Evolutionary conservation across 2,797 vertebrate genomes (phyloP).

Genomic region (Anguilla anguilla): DNA sequence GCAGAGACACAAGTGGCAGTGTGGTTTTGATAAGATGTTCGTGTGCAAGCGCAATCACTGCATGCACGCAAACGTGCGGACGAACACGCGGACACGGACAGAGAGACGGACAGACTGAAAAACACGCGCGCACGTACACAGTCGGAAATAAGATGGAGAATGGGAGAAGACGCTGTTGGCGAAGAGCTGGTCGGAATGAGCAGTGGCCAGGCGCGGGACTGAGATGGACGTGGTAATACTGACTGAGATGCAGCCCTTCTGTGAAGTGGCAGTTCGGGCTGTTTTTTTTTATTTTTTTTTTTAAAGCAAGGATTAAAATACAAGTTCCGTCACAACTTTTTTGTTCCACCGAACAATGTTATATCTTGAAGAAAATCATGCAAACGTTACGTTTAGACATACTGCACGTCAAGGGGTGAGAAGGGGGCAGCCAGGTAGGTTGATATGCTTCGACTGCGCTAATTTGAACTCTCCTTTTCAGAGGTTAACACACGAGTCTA

Average conservation of each 20-base stretch:
- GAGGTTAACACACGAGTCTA: background rate
- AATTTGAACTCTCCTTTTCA: background rate
- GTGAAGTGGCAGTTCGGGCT: constrained; percentile 13
- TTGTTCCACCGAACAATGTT: constrained; percentile 30
- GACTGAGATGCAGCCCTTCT: constrained; percentile 21
- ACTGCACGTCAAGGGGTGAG: constrained; percentile 22
- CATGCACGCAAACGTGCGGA: background rate
- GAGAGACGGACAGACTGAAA: background rate
- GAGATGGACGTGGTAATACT: constrained; percentile 29
- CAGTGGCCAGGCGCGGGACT: background rate
- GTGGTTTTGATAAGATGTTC: background rate
- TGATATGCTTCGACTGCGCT: constrained; percentile 8
- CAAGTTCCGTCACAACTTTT: constrained; percentile 31
- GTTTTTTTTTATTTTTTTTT: background rate
- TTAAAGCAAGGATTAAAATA: constrained; percentile 35
- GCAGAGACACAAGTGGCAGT: constrained; percentile 23
- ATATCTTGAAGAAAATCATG: constrained; percentile 27
- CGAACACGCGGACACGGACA: background rate
- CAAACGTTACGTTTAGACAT: constrained; percentile 30
- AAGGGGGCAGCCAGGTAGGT: constrained; percentile 12
- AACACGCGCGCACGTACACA: constrained; percentile 2
- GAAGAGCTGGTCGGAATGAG: constrained; percentile 3
- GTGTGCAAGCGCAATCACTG: background rate
- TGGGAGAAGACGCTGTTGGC: constrained; percentile 10
- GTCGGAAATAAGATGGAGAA: background rate